Evolutionary conservation across 1,140 invertebrate genomes (phyloP), one percentile per base, ranked within the genome.

Genomic region (Oedothorax gibbosus): DNA sequence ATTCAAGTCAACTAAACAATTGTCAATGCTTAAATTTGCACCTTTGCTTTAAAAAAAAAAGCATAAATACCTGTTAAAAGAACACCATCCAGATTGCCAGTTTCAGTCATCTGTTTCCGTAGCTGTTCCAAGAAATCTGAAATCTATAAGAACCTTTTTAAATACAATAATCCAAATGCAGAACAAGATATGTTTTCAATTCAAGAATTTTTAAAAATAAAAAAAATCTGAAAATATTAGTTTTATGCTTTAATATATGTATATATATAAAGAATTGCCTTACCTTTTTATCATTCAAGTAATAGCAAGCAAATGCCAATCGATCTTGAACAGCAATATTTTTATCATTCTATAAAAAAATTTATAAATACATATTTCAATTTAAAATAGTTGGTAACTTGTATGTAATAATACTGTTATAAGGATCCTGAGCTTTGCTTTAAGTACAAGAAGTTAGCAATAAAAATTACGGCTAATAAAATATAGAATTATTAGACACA

Each of bases 271-370:
- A n/a, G 53, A 35, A 14, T 7, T 7, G n/a, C 85, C 50, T 83
- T 88, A 91, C 90, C 88, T 94, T 94, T 15, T 90, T 90, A 90
- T 98, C 97, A 9, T 95, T 93, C 51, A 99, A 91, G 91, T 95
- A 99, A 86, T 94, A 94, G 88, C 96, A 95, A 51, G 97, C 97
- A 92, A 99, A 98, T n/a, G 96, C 97, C 64, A 98, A 93, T 88
- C 96, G 92, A 91, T 99, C 97, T 87, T 95, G 93, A 7, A 98
- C 93, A 20, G 93, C 92, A 89, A 97, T 93, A n/a, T 93, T 94
- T 62, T 91, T 92, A 90, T 97, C 96, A 88, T 94, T 93, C 93
- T 96, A 87, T 21, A 83, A 87, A 72, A 91, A 56, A 57, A 75
- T 6, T 21, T 12, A 62, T 62, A 62, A 62, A 3, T 62, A 62